Evolutionary conservation across 1,140 invertebrate genomes (phyloP), one percentile per base, ranked within the genome.

Genomic region (Drosophila baimaii): DNA sequence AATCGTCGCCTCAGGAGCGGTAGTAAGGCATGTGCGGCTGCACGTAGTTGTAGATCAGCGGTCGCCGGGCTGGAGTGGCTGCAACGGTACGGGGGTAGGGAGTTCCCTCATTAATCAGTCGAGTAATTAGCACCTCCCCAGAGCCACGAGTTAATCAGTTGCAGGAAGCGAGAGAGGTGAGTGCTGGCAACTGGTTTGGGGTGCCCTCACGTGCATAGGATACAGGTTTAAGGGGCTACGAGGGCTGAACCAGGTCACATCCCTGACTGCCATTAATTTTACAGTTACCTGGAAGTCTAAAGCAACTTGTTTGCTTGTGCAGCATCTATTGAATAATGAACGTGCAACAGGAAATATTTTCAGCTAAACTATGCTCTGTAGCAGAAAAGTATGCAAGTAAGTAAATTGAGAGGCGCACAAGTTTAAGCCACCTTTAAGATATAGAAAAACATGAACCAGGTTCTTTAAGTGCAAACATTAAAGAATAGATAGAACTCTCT

Each of bases 31-130:
- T 69, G 47, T 90, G 85, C 10, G 71, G 83, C 49, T 91, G 86
- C 59, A 91, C 68, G 47, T 91, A 91, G 58, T 91, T 91, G 54
- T 91, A 91, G 35, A 91, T 79, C 29, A 91, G 69, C 15, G 90
- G 90, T 52, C 86, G 61, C 54, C 90, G 68, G 5, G 80, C 85
- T 17, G 80, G 77, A 12, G 78, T 79, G 23, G 77, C 81, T 90
- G 85, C 49, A 90, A 85, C 23, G 41, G 19, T n/a, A 33, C 17
- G 31, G 49, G 39, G 41, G 19, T n/a, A 33, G 29, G 31, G 49
- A 44, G 39, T 19, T 31, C 10, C 29, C 19, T 46, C 37, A 35
- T 57, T 55, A 51, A 58, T 56, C 31, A 75, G 10, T 29, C 17
- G 33, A 33, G 62, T 76, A 70, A 47, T 41, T 37, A 15, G 10